These are phyloP conservation scores for Congeria kusceri DNA, from an alignment of 2,888 invertebrate species.

Conservation along the genomic window DNA sequence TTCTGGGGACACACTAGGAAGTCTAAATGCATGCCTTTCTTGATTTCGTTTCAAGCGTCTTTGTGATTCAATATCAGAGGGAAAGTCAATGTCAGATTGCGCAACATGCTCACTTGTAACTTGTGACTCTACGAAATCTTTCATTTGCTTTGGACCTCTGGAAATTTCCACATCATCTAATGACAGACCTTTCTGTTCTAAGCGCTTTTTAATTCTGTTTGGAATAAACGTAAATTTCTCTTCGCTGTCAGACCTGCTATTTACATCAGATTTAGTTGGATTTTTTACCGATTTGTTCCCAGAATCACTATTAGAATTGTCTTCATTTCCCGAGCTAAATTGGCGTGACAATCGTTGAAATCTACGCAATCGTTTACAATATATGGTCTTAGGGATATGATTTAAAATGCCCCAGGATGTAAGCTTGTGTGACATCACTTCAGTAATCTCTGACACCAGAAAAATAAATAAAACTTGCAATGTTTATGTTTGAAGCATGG, in stretches of 20 bases:
- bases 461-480: too few relatives aligned
- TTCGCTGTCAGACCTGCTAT: too few relatives aligned
- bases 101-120: constrained; percentile 19
- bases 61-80: constrained; percentile 68
- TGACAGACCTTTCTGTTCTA: constrained; percentile 36
- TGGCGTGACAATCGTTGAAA: not conserved
- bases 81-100: constrained; percentile 66
- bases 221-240: constrained; percentile 23
- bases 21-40: constrained; percentile 81
- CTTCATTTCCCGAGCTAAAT: not conserved
- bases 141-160: constrained; percentile 3
- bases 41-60: constrained; percentile 59
- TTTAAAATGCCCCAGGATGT: too few relatives aligned
- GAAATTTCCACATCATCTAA: constrained; percentile 37
- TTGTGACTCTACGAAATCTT: not conserved
- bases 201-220: constrained; percentile 27
- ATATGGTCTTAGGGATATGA: not conserved
- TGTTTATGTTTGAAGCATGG: too few relatives aligned
- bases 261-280: too few relatives aligned
- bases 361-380: not conserved
- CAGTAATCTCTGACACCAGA: too few relatives aligned
- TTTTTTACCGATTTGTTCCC: too few relatives aligned
- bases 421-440: too few relatives aligned
- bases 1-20: constrained; percentile 82
- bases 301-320: too few relatives aligned